phyloP scores from a whole-genome alignment of 2,797 vertebrate species.

The Mionectes olivaceus region DNA sequence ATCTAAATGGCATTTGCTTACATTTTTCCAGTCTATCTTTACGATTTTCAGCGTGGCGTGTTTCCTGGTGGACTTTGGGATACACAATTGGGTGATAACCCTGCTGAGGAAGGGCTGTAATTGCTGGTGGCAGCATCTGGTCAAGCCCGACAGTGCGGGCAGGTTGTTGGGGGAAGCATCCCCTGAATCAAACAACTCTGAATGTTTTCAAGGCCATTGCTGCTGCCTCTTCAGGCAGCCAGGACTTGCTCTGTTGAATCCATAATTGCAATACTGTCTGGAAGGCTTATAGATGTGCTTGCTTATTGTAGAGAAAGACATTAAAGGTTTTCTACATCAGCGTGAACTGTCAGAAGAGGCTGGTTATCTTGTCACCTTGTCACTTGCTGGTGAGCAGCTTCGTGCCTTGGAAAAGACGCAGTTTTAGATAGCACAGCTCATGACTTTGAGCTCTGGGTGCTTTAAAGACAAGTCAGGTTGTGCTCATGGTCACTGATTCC shows the following conservation, averaged over 20 bases:
- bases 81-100: background rate
- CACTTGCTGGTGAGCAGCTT: background rate
- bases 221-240: background rate
- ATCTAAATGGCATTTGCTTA: conserved; percentile 35
- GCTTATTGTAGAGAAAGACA: background rate
- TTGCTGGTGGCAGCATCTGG: background rate
- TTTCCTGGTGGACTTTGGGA: background rate
- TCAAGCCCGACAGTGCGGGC: fast-evolving
- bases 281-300: background rate
- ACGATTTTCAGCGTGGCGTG: background rate
- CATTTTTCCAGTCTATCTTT: conserved; percentile 26
- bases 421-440: background rate
- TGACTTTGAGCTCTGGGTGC: background rate
- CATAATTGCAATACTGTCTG: background rate
- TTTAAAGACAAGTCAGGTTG: background rate
- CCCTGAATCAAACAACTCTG: fast-evolving
- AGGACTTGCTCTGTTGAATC: background rate
- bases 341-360: background rate
- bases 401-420: background rate
- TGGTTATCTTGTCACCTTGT: background rate
- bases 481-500: background rate
- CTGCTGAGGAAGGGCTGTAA: background rate
- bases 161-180: background rate
- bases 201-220: fast-evolving
- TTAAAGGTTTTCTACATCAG: background rate